Evolutionary conservation across 2,797 vertebrate species (phyloP).

Genomic region (Hapalemur alaotrensis): DNA sequence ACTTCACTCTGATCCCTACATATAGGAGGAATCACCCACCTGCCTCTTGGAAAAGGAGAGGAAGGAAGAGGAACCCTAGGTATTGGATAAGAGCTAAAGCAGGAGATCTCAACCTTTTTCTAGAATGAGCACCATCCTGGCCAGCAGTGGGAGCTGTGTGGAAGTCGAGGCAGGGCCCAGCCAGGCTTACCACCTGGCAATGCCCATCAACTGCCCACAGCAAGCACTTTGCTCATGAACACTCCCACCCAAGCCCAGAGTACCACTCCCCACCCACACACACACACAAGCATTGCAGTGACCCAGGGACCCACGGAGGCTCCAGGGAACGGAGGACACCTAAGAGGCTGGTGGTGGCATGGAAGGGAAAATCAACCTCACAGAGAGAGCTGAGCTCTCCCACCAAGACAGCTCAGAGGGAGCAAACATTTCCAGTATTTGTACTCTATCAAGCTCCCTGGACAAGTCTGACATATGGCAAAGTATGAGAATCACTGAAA

Average conservation of each 20-base stretch:
- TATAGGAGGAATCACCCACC: not conserved
- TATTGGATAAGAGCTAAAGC: not conserved
- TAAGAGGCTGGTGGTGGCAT: not conserved
- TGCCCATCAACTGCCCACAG: not conserved
- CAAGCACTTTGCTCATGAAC: not conserved
- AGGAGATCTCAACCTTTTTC: not conserved
- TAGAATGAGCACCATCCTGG: not conserved
- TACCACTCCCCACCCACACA: not conserved
- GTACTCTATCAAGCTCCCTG: not conserved
- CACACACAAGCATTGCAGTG: not conserved
- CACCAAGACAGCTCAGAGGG: not conserved
- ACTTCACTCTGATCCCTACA: not conserved
- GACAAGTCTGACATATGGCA: not conserved
- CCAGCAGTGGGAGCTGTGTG: not conserved
- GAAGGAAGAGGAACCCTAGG: not conserved
- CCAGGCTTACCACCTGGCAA: not conserved
- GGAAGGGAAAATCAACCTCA: not conserved
- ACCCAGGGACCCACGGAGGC: not conserved
- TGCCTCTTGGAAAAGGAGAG: not conserved
- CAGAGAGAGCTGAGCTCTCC: not conserved
- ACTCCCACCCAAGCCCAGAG: not conserved
- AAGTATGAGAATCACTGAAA: not conserved
- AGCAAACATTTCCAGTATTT: not conserved
- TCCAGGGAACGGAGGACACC: not conserved
- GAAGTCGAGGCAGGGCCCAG: not conserved